Percentiles rank a stretch among this genome's conserved stretches.
Evolutionary conservation across 2,888 invertebrate species (phyloP).

Genomic region (Bombylius discolor): DNA sequence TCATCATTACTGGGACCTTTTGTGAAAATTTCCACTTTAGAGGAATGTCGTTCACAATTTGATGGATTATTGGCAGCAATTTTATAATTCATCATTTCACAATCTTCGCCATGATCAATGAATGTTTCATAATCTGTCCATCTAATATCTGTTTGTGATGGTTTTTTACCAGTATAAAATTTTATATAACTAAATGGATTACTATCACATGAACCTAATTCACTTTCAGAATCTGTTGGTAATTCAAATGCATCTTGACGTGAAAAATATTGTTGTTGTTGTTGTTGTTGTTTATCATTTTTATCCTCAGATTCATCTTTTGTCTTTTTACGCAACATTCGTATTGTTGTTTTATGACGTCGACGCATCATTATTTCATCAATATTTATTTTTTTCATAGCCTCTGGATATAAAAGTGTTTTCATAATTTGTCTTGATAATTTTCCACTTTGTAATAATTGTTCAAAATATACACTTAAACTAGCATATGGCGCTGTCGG

Average conservation of each 20-base stretch:
- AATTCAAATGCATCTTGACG: slow-evolving; percentile 45
- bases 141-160: slow-evolving; percentile 30
- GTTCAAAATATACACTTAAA: slow-evolving; percentile 62
- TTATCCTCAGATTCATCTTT: not conserved
- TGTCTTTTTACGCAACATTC: slow-evolving; percentile 32
- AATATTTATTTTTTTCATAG: slow-evolving; percentile 42
- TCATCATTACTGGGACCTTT: not conserved
- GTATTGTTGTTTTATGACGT: slow-evolving; percentile 34
- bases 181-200: slow-evolving; percentile 55
- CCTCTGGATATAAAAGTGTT: slow-evolving; percentile 55
- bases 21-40: slow-evolving; percentile 18
- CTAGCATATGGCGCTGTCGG: slow-evolving; percentile 65
- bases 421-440: slow-evolving; percentile 60
- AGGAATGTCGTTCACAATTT: slow-evolving; percentile 12
- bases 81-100: not conserved
- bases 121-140: slow-evolving; percentile 38
- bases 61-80: slow-evolving; percentile 16
- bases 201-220: slow-evolving; percentile 39
- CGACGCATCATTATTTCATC: slow-evolving; percentile 41
- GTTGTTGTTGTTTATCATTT: slow-evolving; percentile 6
- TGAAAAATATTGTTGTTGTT: slow-evolving; percentile 35
- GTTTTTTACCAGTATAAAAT: slow-evolving; percentile 43
- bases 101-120: slow-evolving; percentile 36
- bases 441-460: slow-evolving; percentile 56
- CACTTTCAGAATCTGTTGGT: slow-evolving; percentile 34